Conservation (phyloP, 2,113 vertebrate genomes). For the Eonycteris spelaea region DNA sequence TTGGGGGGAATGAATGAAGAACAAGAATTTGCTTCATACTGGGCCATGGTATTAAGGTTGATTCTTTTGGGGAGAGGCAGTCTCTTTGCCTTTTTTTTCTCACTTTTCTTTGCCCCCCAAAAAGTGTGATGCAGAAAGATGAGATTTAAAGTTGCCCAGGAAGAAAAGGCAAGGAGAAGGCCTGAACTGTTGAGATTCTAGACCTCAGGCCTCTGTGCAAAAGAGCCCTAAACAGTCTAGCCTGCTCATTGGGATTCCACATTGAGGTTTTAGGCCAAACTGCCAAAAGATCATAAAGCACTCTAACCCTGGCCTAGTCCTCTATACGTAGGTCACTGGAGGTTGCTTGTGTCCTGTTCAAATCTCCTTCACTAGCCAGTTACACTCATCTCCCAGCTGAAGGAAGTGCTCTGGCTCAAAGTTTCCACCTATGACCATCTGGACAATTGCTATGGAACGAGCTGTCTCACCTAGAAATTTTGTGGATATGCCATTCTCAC, state of each 20-base stretch:
- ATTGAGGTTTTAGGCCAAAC: not conserved
- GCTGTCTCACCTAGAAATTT: not conserved
- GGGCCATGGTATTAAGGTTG: not conserved
- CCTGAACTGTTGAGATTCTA: not conserved
- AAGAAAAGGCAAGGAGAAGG: not conserved
- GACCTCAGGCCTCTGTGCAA: not conserved
- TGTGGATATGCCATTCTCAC: not conserved
- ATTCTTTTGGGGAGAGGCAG: not conserved
- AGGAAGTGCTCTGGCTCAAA: not conserved
- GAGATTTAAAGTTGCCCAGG: not conserved
- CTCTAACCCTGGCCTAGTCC: not conserved
- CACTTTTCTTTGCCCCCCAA: not conserved
- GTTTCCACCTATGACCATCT: not conserved
- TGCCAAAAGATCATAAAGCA: not conserved
- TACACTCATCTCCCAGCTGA: not conserved
- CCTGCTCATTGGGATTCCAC: not conserved
- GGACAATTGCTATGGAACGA: not conserved
- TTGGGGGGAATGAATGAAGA: not conserved
- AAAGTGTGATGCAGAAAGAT: not conserved
- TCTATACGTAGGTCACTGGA: not conserved
- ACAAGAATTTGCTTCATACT: not conserved
- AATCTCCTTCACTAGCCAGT: not conserved
- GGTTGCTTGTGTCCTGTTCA: not conserved
- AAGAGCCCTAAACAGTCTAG: not conserved
- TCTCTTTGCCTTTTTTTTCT: slow-evolving; percentile 28